Percentiles rank a stretch among this genome's conserved stretches.
These are phyloP conservation scores for Chrysocyon brachyurus DNA, from an alignment of 2,797 vertebrate genomes.

Conservation along the genomic window DNA sequence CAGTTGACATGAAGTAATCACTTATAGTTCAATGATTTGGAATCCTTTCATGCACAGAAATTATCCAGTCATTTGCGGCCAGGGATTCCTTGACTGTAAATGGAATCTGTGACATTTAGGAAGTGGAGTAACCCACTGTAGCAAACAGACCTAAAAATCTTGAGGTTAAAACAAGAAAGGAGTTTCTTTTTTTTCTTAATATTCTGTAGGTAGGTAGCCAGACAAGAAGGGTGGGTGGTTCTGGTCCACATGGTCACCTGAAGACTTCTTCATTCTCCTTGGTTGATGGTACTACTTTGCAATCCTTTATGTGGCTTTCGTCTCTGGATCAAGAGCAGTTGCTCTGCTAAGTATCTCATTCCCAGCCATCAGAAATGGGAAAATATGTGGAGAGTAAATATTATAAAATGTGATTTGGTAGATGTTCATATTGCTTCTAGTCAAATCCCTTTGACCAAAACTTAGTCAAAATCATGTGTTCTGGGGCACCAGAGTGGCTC, in stretches of 20 bases:
- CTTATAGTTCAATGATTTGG: background rate
- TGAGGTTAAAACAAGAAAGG: background rate
- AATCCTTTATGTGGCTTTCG: background rate
- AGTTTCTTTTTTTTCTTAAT: background rate
- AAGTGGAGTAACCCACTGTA: background rate
- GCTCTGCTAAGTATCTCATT: background rate
- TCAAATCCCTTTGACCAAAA: background rate
- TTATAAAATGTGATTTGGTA: background rate
- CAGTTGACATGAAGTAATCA: background rate
- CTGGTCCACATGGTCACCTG: background rate
- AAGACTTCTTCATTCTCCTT: background rate
- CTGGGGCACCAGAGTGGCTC: background rate
- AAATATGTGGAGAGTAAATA: background rate
- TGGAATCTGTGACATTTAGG: background rate
- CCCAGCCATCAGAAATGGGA: background rate
- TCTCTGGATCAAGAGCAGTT: background rate
- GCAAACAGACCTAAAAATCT: background rate
- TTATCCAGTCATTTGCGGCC: background rate
- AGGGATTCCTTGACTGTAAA: background rate
- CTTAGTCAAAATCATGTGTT: background rate
- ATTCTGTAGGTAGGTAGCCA: rapidly evolving
- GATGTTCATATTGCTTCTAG: background rate
- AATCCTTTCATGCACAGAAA: background rate
- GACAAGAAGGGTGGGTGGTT: background rate
- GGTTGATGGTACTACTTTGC: background rate